Evolutionary conservation across 1,140 invertebrate genomes (phyloP).

Genomic region (Microplitis mediator): DNA sequence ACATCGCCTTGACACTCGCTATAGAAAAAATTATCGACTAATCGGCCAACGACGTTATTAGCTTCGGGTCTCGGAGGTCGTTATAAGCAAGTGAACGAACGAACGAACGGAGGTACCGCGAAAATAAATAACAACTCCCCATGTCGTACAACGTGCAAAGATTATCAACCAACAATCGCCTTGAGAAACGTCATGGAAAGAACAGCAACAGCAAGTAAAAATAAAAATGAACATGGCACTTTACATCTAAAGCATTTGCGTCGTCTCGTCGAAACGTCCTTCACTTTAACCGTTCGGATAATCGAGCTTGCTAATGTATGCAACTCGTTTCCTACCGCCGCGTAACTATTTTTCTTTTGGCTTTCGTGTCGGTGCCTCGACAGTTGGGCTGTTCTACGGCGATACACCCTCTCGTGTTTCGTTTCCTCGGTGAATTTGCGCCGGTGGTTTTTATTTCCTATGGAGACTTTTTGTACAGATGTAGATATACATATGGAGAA

Average conservation of each 20-base stretch:
- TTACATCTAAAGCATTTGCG: neutral
- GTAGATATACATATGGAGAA: neutral
- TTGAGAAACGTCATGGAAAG: neutral
- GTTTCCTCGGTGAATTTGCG: neutral
- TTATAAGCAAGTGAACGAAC: neutral
- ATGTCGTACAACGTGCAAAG: neutral
- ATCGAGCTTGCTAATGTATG: constrained; percentile 30
- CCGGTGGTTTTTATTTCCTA: constrained; percentile 12
- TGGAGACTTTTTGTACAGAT: neutral
- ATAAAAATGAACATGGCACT: neutral
- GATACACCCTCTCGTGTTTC: neutral
- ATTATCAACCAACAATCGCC: constrained; percentile 8
- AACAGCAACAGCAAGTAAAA: neutral
- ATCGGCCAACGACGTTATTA: constrained; percentile 6
- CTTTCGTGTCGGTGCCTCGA: constrained; percentile 19
- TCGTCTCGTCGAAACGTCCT: neutral
- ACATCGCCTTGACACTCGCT: neutral
- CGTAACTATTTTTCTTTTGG: constrained; percentile 31
- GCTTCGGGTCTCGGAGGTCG: neutral
- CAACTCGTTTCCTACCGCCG: constrained; percentile 15
- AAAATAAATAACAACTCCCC: constrained; percentile 5
- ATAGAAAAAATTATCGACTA: neutral
- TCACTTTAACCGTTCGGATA: neutral
- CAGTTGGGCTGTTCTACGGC: neutral
- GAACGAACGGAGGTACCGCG: neutral